Evolutionary conservation across 2,113 vertebrate species (phyloP), one percentile per base, ranked within the genome.

Genomic region (Tursiops truncatus): DNA sequence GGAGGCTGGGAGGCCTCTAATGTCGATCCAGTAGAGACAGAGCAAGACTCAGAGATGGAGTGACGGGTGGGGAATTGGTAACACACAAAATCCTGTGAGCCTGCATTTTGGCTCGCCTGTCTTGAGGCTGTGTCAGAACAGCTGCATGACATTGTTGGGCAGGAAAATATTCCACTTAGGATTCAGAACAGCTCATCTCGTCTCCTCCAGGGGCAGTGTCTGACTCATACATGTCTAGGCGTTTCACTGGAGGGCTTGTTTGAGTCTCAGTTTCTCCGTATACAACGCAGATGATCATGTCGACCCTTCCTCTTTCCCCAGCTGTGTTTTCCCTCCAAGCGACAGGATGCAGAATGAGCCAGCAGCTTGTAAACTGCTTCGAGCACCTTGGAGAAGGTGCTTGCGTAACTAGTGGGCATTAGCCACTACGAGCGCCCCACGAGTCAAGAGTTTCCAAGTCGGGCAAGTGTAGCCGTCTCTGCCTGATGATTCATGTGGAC

Each of bases 371-470:
- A 92, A 90, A 92, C 31, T 1, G 41, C 96, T 47, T 56, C 3
- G 1, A 71, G 89, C 18, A 36, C 36, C 74, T 10, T 3, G 74
- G 77, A 82, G 89, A 91, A 96, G 86, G 71, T 28, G 31, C 74
- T 92, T 71, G 65, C 41, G 0, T 80, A 50, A 89, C 68, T 7
- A 17, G 36, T 25, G 71, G 84, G 44, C 20, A n/a, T 82, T 31
- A 12, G 70, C 23, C 11, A 13, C 20, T 6, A 58, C 95, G 97
- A 97, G 50, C 82, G 92, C 8, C 85, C 58, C 2, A 0, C 96
- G 97, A 98, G 84, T 97, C 95, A 96, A 36, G 80, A 36, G 77
- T 56, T 90, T 84, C 41, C 17, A 2, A 50, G 83, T 36, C 4
- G 53, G 95, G 95, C 70, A 62, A 60, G 65, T 33, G 31, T 28